A percentile compares a stretch with the other conserved stretches of the same genome.
phyloP scores from a whole-genome alignment of 2,113 vertebrate species.

The Mormoops blainvillei region DNA sequence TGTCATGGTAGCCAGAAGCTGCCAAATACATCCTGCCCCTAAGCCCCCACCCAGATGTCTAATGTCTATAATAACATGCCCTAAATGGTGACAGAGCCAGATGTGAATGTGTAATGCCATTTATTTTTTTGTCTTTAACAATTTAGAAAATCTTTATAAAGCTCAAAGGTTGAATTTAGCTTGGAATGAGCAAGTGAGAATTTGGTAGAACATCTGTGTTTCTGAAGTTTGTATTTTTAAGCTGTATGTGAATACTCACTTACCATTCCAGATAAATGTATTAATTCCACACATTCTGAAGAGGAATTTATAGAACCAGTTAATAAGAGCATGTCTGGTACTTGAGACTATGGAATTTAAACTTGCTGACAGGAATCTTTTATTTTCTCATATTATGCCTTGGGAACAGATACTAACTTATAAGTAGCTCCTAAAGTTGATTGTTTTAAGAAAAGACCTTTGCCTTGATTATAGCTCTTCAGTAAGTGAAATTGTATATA shows the following conservation, averaged over 20 bases:
- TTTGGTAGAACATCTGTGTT: conserved; percentile 30
- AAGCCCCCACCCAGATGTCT: neutral
- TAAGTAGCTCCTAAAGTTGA: neutral
- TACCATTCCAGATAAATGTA: conserved; percentile 23
- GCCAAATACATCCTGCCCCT: neutral
- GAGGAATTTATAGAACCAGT: neutral
- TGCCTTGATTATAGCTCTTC: neutral
- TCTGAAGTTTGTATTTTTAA: conserved; percentile 43
- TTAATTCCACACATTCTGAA: neutral
- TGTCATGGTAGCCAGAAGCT: conserved; percentile 54
- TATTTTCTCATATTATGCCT: neutral
- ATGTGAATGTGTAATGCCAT: conserved; percentile 41
- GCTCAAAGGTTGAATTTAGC: neutral
- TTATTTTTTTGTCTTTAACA: conserved; percentile 47
- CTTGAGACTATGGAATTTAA: conserved; percentile 44
- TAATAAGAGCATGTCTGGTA: conserved; percentile 16
- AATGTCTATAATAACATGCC: conserved; percentile 40
- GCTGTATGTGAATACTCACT: neutral
- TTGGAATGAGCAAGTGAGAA: neutral
- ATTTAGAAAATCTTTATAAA: conserved; percentile 50
- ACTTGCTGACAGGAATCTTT: conserved; percentile 33
- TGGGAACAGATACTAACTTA: neutral
- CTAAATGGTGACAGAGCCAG: conserved; percentile 37
- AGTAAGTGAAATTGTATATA: neutral
- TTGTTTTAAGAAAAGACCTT: conserved; percentile 14